Evolutionary conservation across 2,888 invertebrate species (phyloP), one percentile per base, ranked within the genome.

Genomic region (Heteropelma amictum): DNA sequence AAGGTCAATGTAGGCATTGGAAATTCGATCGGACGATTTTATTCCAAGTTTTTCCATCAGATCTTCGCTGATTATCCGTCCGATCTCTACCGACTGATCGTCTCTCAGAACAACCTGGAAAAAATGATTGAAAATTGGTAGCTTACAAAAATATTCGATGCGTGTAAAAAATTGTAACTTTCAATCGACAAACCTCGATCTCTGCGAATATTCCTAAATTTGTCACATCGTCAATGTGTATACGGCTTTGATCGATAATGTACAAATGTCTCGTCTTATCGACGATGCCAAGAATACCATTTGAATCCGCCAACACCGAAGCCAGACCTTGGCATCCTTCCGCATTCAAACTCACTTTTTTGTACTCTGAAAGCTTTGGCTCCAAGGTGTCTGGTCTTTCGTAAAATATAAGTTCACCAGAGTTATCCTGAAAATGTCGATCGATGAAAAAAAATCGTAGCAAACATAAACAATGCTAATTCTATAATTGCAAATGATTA

Each of bases 211-310:
- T 86, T 1, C 97, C 97, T 0, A 97, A 91, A 7, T 90, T 92
- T 80, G 94, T 91, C 0, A 99, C 98, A 63, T 92, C 89, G 89
- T 99, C 98, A 79, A 98, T 90, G 87, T 98, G 98, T 23, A 99
- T 92, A 74, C 98, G 91, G 0, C 97, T 97, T 85, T 96, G 95
- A 0, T 92, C 95, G 2, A 95, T 92, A 88, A 97, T 90, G 85
- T 93, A 97, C 3, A 98, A 90, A 77, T 92, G 91, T 3, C 98
- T 92, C 0, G 90, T 91, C 88, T 98, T 98, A 47, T 92, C 91
- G 3, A 98, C 94, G 17, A 91, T 89, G 0, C 96, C 97, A 71
- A 91, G 89, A 0, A 92, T 85, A 0, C 97, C 97, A 76, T 97
- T 85, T 87, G 93, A 90, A 90, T 91, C 84, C 77, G 89, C 82